These are phyloP conservation scores for Lacerta bilineata DNA, from an alignment of 2,797 vertebrate species.

Conservation along the genomic window DNA sequence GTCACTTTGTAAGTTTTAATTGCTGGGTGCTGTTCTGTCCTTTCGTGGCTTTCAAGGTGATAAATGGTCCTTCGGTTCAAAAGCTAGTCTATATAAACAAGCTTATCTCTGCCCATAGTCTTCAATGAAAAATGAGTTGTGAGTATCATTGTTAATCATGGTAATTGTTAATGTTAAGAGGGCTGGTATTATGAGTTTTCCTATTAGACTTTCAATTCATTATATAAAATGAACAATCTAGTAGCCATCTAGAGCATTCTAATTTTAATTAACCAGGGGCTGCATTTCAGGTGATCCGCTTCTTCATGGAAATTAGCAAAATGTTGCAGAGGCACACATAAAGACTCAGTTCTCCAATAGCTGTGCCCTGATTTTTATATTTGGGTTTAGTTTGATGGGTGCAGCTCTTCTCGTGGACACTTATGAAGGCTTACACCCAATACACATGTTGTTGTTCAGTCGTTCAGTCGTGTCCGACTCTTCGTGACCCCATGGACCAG, in stretches of 20 bases:
- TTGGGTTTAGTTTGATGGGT: background rate
- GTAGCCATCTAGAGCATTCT: slow-evolving; percentile 70
- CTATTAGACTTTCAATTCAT: slow-evolving; percentile 89
- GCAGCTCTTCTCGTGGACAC: background rate
- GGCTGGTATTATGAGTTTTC: slow-evolving; percentile 85
- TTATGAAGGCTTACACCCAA: background rate
- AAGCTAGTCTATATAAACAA: slow-evolving; percentile 92
- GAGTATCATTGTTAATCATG: slow-evolving; percentile 95
- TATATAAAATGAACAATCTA: slow-evolving; percentile 79
- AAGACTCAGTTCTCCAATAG: slow-evolving; percentile 20
- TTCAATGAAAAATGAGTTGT: slow-evolving; percentile 93
- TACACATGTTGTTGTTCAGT: background rate
- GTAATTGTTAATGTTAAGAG: slow-evolving; percentile 94
- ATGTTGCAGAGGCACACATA: slow-evolving; percentile 9
- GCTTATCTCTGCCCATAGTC: slow-evolving; percentile 90
- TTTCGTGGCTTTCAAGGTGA: slow-evolving; percentile 84
- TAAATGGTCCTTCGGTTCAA: slow-evolving; percentile 89
- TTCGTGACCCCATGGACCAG: too few species aligned
- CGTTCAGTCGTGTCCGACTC: too few species aligned
- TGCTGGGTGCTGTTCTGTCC: slow-evolving; percentile 83
- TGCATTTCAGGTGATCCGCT: slow-evolving; percentile 63
- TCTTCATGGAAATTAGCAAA: slow-evolving; percentile 64
- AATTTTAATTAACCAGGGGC: slow-evolving; percentile 77
- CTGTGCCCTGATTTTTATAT: background rate
- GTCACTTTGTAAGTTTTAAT: slow-evolving; percentile 88